A percentile compares a stretch with the other conserved stretches of the same genome.
These are phyloP conservation scores for Peromyscus attwateri DNA, from an alignment of 2,797 vertebrate species.

Conservation along the genomic window DNA sequence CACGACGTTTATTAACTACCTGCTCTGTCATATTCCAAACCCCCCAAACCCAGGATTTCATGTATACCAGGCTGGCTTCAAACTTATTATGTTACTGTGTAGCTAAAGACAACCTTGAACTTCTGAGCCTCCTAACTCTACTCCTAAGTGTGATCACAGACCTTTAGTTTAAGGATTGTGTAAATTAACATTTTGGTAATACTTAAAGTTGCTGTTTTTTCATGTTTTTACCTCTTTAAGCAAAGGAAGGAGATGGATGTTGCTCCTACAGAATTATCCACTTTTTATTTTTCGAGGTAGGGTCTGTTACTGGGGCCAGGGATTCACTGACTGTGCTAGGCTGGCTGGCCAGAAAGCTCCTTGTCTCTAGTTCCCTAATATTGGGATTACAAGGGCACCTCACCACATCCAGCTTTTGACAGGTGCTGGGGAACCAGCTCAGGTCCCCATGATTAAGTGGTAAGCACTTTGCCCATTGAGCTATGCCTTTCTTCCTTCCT, in stretches of 20 bases:
- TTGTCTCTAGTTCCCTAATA: background rate
- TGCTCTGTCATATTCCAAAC: background rate
- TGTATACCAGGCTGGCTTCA: background rate
- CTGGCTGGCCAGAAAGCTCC: background rate
- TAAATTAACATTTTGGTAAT: slow-evolving; percentile 31
- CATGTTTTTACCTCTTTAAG: background rate
- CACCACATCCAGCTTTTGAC: background rate
- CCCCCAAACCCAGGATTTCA: background rate
- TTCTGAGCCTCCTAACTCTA: background rate
- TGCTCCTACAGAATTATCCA: background rate
- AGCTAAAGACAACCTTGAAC: background rate
- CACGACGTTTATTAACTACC: background rate
- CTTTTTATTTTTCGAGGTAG: background rate
- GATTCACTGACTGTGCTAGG: background rate
- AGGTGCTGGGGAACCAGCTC: background rate
- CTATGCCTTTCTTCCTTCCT: background rate
- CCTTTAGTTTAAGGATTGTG: slow-evolving; percentile 49
- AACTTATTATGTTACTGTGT: background rate
- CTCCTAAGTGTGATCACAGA: background rate
- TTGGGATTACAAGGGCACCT: background rate
- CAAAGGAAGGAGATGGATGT: background rate
- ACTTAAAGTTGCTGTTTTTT: background rate
- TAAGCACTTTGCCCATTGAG: background rate
- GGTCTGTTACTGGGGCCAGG: background rate
- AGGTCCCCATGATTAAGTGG: background rate